Conservation (phyloP, 2,888 invertebrate genomes). For the Thera obeliscata region DNA sequence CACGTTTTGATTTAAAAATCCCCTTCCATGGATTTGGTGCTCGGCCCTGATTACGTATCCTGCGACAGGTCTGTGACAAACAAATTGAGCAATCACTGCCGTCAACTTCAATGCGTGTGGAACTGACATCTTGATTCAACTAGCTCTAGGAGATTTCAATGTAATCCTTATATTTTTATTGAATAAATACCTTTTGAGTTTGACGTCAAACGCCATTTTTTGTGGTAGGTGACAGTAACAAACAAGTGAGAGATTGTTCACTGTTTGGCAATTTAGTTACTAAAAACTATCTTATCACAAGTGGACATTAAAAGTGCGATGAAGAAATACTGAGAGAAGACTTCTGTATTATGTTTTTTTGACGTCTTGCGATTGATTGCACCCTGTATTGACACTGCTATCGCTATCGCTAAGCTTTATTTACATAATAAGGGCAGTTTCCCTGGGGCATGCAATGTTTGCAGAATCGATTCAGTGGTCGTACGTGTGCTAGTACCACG, state of each 20-base stretch:
- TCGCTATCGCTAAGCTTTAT: neutral
- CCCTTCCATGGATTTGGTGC: constrained; percentile 5
- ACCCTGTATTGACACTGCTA: neutral
- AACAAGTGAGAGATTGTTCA: neutral
- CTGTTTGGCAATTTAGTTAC: too few relatives aligned
- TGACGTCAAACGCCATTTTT: neutral
- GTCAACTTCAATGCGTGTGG: neutral
- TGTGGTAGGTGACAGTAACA: neutral
- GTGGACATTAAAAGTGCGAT: too few relatives aligned
- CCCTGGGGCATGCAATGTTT: constrained; percentile 33
- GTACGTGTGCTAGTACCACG: constrained; percentile 30
- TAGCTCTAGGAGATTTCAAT: too few relatives aligned
- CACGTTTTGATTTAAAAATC: constrained; percentile 34
- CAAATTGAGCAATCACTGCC: neutral
- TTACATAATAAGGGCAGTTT: neutral
- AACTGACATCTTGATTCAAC: too few relatives aligned
- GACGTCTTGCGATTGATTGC: neutral
- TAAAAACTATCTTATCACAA: too few relatives aligned
- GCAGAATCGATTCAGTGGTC: constrained; percentile 36
- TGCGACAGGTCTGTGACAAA: neutral
- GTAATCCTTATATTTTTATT: too few relatives aligned
- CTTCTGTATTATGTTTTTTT: neutral
- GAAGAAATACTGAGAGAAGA: too few relatives aligned
- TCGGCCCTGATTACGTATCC: neutral
- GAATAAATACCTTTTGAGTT: too few relatives aligned